Base-by-base conservation (phyloP, 2,797 vertebrate species). In the Oreortyx pictus region DNA sequence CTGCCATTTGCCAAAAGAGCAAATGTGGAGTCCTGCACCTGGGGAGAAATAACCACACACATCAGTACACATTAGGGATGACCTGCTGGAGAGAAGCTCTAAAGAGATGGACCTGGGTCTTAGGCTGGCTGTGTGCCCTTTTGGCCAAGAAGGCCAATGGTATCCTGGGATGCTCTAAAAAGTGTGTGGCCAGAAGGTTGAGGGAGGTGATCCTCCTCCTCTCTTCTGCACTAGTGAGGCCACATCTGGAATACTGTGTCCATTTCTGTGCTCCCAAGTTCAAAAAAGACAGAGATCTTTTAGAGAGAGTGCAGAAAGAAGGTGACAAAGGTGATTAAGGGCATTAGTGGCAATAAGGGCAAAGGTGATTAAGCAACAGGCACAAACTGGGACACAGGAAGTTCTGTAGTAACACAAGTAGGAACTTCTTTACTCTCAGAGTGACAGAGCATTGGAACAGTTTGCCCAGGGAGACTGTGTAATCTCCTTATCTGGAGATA, bases 281-380 rank as follows among this genome's bases (percentile, higher is more conserved):
- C 6, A 54, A 31, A 52, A 54, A 54, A 31, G 16, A 9, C 50
- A 29, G 50, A 16, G 27, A 52, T 29, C 27, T 52, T 29, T 27
- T 52, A 17, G 9, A 31, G 15, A 16, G 50, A 52, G 29, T 54
- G 27, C 52, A 74, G n/a, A 0, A 0, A 0, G 27, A 59, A 14
- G 18, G 25, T 62, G 68, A 43, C 23, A 56, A 79, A 52, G 19
- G n/a, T 62, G 18, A 35, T 43, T 47, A 19, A 79, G 49, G n/a
- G n/a, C n/a, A n/a, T n/a, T n/a, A n/a, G n/a, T n/a, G n/a, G n/a
- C n/a, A n/a, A n/a, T n/a, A n/a, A n/a, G n/a, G n/a, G n/a, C 23
- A 56, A 79, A 52, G 19, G n/a, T 62, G 18, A 35, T 43, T 47
- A 19, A 79, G 49, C 29, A 78, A 72, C 24, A 4, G 37, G 4